Evolutionary conservation across 2,113 vertebrate species (phyloP), one percentile per base, ranked within the genome.

Genomic region (Petroica traversi): DNA sequence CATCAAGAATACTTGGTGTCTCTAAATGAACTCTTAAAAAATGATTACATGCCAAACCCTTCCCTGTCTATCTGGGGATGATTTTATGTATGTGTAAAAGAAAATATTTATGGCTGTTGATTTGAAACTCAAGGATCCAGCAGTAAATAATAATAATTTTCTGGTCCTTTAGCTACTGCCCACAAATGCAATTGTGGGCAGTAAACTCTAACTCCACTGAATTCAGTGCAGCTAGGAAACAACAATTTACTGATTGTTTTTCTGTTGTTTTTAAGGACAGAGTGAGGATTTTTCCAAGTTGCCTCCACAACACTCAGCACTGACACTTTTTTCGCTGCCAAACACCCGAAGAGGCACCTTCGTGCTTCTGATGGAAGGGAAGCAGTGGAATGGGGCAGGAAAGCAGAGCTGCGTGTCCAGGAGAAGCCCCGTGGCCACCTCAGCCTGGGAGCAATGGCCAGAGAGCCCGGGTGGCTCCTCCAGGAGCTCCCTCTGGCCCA

Each of bases 401-500:
- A 15, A 79, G 20, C 2, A 41, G 41, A 41, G 15, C 6, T 55
- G 22, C 36, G 11, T 8, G 40, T n/a, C 57, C 24, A 69, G 63
- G 22, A 66, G 23, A 85, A 85, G 78, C 17, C 45, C 78, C 20
- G 63, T 55, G 89, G 48, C 74, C 78, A 34, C 55, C 84, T 63
- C 26, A 40, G 23, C 87, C 51, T 26, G 78, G 91, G 59, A 62
- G 43, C 75, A 67, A 25, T 40, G 87, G 89, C 87, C 34, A 73
- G 14, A 79, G n/a, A n/a, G n/a, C n/a, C n/a, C n/a, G n/a, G n/a
- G n/a, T n/a, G 0, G 45, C 54, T 76, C 68, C 74, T 93, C 10
- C 66, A 80, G 85, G 85, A 85, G 63, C 43, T 91, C 92, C 57
- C 93, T 67, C 93, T 88, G 74, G 20, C 64, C n/a, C 87, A 55